Conservation (phyloP, 2,797 vertebrate genomes). For the Sitta carolinensis region DNA sequence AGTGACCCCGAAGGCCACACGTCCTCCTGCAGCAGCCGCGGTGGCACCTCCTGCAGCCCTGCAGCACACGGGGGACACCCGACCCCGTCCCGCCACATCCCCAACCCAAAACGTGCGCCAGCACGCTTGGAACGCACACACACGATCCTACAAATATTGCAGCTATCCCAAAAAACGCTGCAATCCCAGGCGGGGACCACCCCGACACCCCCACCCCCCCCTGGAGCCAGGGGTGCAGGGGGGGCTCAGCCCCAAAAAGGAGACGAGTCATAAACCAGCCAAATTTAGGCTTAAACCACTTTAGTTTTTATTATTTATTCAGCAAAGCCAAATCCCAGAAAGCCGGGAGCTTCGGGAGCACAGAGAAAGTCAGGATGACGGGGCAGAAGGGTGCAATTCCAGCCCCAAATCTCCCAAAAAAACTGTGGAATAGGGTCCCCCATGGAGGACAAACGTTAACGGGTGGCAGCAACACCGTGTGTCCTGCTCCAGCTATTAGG, state of each 20-base stretch:
- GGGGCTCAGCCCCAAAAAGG: background rate
- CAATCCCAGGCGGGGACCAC: background rate
- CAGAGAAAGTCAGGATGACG: rapidly evolving
- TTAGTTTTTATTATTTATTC: background rate
- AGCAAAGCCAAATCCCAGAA: background rate
- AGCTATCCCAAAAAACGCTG: background rate
- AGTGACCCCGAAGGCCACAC: rapidly evolving
- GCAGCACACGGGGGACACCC: background rate
- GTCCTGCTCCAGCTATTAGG: background rate
- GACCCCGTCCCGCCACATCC: background rate
- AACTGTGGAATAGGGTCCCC: rapidly evolving
- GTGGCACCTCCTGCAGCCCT: background rate
- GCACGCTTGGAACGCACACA: rapidly evolving
- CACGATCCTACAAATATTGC: rapidly evolving
- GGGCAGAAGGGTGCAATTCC: rapidly evolving
- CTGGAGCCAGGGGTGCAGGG: rapidly evolving
- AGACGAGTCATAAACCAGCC: background rate
- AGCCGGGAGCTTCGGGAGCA: rapidly evolving
- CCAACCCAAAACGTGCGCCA: rapidly evolving
- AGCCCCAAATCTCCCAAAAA: rapidly evolving
- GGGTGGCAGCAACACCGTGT: rapidly evolving
- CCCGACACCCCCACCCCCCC: background rate
- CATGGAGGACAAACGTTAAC: rapidly evolving
- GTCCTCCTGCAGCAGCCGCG: rapidly evolving
- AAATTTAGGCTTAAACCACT: background rate